These are phyloP conservation scores for Aegotheles bennettii DNA, from an alignment of 2,113 vertebrate genomes.

Conservation along the genomic window DNA sequence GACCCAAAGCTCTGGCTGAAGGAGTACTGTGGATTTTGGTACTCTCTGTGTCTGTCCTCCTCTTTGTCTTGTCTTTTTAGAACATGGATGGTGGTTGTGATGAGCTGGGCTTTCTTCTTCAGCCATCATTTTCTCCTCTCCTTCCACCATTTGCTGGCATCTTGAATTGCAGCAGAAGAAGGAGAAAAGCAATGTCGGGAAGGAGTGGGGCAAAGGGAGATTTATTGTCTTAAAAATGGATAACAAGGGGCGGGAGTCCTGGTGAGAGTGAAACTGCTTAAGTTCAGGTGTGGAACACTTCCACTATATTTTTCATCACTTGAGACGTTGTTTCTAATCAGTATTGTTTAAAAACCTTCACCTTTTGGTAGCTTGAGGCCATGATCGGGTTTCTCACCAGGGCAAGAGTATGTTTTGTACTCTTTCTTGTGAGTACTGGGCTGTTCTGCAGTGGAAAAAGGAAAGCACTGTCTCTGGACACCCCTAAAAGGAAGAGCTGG, in stretches of 20 bases:
- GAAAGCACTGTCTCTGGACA: not conserved
- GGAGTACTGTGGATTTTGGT: not conserved
- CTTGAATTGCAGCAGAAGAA: not conserved
- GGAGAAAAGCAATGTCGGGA: not conserved
- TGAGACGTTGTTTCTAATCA: not conserved
- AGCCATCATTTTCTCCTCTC: not conserved
- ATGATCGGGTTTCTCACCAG: not conserved
- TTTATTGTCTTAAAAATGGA: not conserved
- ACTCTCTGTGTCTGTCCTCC: not conserved
- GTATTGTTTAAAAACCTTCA: not conserved
- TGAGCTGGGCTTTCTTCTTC: not conserved
- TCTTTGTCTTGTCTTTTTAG: not conserved
- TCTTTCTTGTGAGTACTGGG: not conserved
- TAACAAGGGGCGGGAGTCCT: not conserved
- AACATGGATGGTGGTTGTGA: not conserved
- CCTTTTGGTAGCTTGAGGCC: not conserved
- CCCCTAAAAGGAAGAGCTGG: not conserved
- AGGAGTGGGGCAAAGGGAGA: not conserved
- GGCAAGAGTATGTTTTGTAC: not conserved
- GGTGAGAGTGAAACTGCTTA: not conserved
- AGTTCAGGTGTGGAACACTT: not conserved
- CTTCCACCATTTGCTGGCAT: not conserved
- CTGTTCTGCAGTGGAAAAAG: not conserved
- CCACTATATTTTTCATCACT: not conserved
- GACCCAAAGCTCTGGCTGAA: not conserved